phyloP scores from a whole-genome alignment of 1,140 invertebrate genomes.

The Drosophila punjabiensis region DNA sequence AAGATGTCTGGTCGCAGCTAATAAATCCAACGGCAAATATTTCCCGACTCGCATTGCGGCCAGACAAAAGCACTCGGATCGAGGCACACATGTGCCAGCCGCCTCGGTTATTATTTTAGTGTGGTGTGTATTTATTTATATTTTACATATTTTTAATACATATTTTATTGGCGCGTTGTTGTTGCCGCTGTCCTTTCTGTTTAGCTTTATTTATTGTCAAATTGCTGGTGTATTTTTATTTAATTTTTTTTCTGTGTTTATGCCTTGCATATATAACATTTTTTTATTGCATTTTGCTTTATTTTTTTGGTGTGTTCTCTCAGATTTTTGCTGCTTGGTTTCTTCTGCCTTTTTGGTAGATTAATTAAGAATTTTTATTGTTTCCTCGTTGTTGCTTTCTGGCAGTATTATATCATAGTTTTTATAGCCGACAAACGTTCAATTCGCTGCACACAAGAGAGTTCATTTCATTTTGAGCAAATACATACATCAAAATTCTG shows the following conservation, averaged over 20 bases:
- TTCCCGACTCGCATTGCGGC: constrained; percentile 46
- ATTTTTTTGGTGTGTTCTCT: constrained; percentile 26
- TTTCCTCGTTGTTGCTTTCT: constrained; percentile 60
- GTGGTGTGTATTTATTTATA: constrained; percentile 59
- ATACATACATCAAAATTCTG: constrained; percentile 73
- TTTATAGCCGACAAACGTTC: constrained; percentile 68
- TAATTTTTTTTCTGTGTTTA: constrained; percentile 66
- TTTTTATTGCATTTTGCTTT: constrained; percentile 65
- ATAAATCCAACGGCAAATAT: constrained; percentile 67
- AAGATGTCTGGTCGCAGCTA: constrained; percentile 71
- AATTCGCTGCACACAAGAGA: constrained; percentile 58
- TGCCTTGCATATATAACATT: constrained; percentile 62
- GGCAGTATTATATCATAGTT: constrained; percentile 64
- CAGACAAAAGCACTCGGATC: constrained; percentile 59
- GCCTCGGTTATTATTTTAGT: constrained; percentile 58
- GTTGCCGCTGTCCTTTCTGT: constrained; percentile 25
- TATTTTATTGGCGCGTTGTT: constrained; percentile 50
- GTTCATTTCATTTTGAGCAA: constrained; percentile 64
- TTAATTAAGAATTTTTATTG: constrained; percentile 76
- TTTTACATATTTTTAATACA: constrained; percentile 57
- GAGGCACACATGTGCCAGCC: constrained; percentile 63
- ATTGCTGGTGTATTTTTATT: constrained; percentile 55
- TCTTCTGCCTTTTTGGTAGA: constrained; percentile 52
- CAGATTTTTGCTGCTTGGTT: constrained; percentile 42
- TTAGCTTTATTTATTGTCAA: constrained; percentile 67